Conservation (phyloP, 2,888 invertebrate species). For the Athalia rosae region DNA sequence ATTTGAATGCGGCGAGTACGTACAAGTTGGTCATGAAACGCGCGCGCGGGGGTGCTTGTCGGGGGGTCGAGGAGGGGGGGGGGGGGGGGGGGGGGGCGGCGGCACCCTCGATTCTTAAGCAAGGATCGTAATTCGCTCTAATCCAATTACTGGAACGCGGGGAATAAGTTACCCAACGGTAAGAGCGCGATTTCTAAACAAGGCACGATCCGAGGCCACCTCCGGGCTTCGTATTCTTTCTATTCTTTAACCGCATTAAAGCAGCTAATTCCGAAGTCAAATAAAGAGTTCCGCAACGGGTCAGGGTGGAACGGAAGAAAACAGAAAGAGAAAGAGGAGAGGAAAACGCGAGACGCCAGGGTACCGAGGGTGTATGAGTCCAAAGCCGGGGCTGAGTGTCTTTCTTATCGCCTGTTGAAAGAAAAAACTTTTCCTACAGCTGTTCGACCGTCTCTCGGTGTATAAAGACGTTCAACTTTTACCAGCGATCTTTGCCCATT, state of each 20-base stretch:
- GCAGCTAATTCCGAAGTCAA: slow-evolving; percentile 67
- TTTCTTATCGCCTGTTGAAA: slow-evolving; percentile 36
- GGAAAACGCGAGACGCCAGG: neutral
- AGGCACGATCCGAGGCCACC: slow-evolving; percentile 61
- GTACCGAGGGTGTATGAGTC: neutral
- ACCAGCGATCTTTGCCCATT: slow-evolving; percentile 15
- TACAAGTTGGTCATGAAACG: slow-evolving; percentile 12
- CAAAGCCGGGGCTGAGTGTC: slow-evolving; percentile 10
- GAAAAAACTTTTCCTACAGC: slow-evolving; percentile 31
- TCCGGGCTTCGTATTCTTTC: slow-evolving; percentile 56
- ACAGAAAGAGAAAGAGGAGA: neutral
- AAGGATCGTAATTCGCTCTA: slow-evolving; percentile 61
- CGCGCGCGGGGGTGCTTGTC: neutral
- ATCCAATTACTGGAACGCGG: slow-evolving; percentile 66
- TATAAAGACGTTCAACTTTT: slow-evolving; percentile 27
- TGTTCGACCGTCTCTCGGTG: slow-evolving; percentile 20
- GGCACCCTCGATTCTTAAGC: slow-evolving; percentile 42
- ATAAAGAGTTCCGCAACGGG: slow-evolving; percentile 60
- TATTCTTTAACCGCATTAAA: slow-evolving; percentile 65
- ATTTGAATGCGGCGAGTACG: slow-evolving; percentile 15
- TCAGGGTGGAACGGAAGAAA: slow-evolving; percentile 2
- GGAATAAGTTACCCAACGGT: slow-evolving; percentile 63
- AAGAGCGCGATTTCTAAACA: slow-evolving; percentile 66
- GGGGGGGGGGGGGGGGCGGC: neutral
- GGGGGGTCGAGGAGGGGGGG: neutral